phyloP scores from a whole-genome alignment of 2,113 vertebrate species.

The Dissostichus mawsoni region DNA sequence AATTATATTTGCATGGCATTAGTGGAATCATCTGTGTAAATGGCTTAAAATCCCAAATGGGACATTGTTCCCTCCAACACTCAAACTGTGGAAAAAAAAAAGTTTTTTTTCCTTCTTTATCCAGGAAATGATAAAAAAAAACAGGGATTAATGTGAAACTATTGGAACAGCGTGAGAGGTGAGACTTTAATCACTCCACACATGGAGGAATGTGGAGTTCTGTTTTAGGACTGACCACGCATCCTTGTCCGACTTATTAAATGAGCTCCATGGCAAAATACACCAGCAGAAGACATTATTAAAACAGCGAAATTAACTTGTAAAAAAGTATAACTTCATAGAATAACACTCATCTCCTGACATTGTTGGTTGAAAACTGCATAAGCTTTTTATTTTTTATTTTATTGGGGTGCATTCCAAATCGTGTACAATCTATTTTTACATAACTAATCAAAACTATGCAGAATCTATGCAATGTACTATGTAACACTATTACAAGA shows the following conservation, averaged over 20 bases:
- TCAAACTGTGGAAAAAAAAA: conserved; percentile 72
- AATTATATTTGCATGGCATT: conserved; percentile 87
- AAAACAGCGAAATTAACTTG: background rate
- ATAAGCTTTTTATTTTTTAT: background rate
- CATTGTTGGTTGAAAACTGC: background rate
- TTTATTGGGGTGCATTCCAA: background rate
- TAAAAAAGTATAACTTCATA: too few species aligned
- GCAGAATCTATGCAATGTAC: too few species aligned
- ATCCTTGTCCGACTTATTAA: background rate
- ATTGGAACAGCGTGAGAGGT: conserved; percentile 52
- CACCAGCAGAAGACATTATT: background rate
- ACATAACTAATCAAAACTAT: too few species aligned
- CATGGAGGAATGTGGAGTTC: background rate
- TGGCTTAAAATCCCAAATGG: conserved; percentile 83
- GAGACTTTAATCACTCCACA: conserved; percentile 50
- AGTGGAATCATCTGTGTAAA: conserved; percentile 86
- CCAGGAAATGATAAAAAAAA: conserved; percentile 70
- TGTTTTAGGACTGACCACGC: background rate
- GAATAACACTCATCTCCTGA: background rate
- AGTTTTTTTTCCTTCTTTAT: conserved; percentile 59
- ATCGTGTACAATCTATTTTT: background rate
- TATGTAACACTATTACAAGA: too few species aligned
- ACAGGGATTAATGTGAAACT: conserved; percentile 65
- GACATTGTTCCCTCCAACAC: conserved; percentile 74
- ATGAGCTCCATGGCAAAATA: background rate